Conservation (phyloP, 2,888 invertebrate genomes). For the Andrena praecox region DNA sequence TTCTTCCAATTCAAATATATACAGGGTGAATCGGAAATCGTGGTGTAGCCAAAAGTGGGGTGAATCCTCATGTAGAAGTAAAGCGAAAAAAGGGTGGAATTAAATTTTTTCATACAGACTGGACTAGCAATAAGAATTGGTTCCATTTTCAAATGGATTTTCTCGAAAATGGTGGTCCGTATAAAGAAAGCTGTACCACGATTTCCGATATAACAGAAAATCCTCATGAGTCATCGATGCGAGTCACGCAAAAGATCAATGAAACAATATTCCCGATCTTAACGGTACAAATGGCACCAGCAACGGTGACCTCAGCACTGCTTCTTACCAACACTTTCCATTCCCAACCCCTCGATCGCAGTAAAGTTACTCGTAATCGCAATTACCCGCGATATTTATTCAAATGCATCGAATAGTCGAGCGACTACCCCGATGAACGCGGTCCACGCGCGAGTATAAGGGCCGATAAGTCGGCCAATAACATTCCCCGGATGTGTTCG, state of each 20-base stretch:
- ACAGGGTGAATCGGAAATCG: too few species aligned
- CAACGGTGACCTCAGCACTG: not conserved
- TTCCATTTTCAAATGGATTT: too few species aligned
- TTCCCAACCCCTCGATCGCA: not conserved
- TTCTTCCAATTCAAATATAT: too few species aligned
- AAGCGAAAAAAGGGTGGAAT: too few species aligned
- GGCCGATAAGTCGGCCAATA: not conserved
- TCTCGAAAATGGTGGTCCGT: not conserved
- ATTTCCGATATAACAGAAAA: not conserved
- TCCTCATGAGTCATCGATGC: not conserved
- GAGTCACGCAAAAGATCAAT: not conserved
- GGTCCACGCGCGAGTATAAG: not conserved
- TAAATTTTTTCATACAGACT: too few species aligned
- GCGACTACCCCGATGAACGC: not conserved
- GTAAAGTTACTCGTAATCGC: conserved; percentile 3
- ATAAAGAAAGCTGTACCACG: not conserved
- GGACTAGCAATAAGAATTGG: too few species aligned
- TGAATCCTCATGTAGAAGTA: too few species aligned
- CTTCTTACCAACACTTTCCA: not conserved
- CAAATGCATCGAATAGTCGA: not conserved
- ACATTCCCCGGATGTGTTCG: conserved; percentile 13
- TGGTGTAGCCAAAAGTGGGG: too few species aligned
- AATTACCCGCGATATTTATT: conserved; percentile 14
- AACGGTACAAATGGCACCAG: not conserved
- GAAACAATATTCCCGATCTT: not conserved